These are phyloP conservation scores for Whitmania pigra DNA, from an alignment of 1,140 invertebrate species.

Conservation along the genomic window DNA sequence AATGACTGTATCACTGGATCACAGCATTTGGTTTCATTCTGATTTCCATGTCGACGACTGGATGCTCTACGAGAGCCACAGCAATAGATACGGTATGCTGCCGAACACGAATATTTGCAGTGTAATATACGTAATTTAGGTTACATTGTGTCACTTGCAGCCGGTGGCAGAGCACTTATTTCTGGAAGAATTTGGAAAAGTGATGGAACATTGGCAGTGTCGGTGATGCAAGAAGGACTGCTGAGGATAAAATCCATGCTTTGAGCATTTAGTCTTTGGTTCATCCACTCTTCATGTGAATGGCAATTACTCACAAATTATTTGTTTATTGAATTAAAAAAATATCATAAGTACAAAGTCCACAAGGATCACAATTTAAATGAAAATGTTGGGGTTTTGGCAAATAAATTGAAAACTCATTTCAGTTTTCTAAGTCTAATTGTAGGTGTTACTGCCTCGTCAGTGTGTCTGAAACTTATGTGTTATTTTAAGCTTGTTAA, in stretches of 20 bases:
- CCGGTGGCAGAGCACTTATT: slow-evolving; percentile 28
- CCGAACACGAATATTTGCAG: neutral
- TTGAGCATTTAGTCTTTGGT: neutral
- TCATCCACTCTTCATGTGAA: no score
- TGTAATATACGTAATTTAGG: neutral
- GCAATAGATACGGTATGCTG: slow-evolving; percentile 27
- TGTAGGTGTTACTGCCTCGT: no score
- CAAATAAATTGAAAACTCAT: no score
- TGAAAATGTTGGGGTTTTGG: no score
- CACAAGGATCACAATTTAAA: no score
- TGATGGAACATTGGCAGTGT: slow-evolving; percentile 33
- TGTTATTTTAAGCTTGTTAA: no score
- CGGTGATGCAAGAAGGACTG: slow-evolving; percentile 32
- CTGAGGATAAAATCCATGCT: slow-evolving; percentile 8
- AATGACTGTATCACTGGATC: slow-evolving; percentile 30
- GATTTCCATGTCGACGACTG: slow-evolving; percentile 31
- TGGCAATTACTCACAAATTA: no score
- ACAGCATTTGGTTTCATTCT: slow-evolving; percentile 33
- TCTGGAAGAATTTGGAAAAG: slow-evolving; percentile 32
- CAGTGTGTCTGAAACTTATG: no score
- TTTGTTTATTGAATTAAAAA: no score
- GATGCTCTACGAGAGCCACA: slow-evolving; percentile 31
- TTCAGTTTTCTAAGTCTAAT: no score
- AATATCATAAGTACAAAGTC: no score
- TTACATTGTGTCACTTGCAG: slow-evolving; percentile 23